Percentiles rank a stretch among this genome's conserved stretches.
phyloP scores from a whole-genome alignment of 2,888 invertebrate species.

The Trachelus iudaicus region DNA sequence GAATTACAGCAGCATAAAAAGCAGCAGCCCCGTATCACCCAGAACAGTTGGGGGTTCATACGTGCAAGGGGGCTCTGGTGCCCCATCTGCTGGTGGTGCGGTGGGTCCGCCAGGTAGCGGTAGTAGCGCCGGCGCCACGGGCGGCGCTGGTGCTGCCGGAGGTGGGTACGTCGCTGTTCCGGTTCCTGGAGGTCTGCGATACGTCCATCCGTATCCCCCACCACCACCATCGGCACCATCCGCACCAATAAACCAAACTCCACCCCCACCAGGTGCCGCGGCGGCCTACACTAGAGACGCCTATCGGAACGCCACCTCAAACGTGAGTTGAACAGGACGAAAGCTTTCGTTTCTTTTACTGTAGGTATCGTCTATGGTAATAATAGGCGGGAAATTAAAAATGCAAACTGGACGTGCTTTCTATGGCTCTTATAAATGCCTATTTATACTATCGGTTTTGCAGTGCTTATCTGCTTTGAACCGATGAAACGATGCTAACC shows the following conservation, averaged over 20 bases:
- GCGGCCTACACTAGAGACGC: slow-evolving; percentile 58
- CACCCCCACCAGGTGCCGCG: slow-evolving; percentile 65
- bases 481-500: neutral
- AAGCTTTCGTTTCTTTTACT: neutral
- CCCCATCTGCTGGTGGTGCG: slow-evolving; percentile 63
- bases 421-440: neutral
- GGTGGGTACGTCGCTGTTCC: slow-evolving; percentile 62
- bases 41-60: slow-evolving; percentile 56
- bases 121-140: slow-evolving; percentile 25
- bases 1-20: slow-evolving; percentile 61
- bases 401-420: neutral
- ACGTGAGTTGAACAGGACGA: slow-evolving; percentile 44
- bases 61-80: slow-evolving; percentile 52
- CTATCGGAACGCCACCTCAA: slow-evolving; percentile 57
- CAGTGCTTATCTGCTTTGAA: neutral
- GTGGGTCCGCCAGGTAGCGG: slow-evolving; percentile 35
- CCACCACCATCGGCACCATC: slow-evolving; percentile 49
- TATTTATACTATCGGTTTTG: neutral
- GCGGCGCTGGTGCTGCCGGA: slow-evolving; percentile 21
- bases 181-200: slow-evolving; percentile 63
- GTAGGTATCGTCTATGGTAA: neutral
- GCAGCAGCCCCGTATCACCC: slow-evolving; percentile 61
- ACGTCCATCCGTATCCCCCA: slow-evolving; percentile 61
- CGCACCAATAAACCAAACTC: slow-evolving; percentile 62
- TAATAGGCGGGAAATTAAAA: neutral